These are phyloP conservation scores for Hesperophylax magnus DNA, from an alignment of 1,140 invertebrate genomes.

Conservation along the genomic window DNA sequence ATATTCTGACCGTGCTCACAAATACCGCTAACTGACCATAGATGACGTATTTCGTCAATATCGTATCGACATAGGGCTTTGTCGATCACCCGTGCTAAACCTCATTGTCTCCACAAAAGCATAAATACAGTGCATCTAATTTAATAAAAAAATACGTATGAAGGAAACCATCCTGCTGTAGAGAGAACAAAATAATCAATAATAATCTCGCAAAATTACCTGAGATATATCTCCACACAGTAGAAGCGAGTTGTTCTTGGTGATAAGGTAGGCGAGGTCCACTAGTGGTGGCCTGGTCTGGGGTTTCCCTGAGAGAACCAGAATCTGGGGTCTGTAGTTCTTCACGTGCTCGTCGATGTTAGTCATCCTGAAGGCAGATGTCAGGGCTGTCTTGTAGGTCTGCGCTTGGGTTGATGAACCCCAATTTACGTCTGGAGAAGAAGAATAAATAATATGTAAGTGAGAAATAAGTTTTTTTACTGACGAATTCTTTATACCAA, in stretches of 20 bases:
- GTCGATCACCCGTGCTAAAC: too few relatives aligned
- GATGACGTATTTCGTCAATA: too few relatives aligned
- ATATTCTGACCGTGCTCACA: too few relatives aligned
- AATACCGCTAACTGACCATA: too few relatives aligned
- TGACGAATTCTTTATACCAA: too few relatives aligned
- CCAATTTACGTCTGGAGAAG: slow-evolving; percentile 92
- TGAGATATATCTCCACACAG: slow-evolving; percentile 90
- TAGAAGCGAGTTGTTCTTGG: slow-evolving; percentile 93
- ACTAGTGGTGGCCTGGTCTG: slow-evolving; percentile 87
- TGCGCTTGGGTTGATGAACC: slow-evolving; percentile 97
- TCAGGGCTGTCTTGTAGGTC: slow-evolving; percentile 92
- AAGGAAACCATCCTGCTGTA: too few relatives aligned
- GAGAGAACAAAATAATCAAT: too few relatives aligned
- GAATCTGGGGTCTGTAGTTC: slow-evolving; percentile 93
- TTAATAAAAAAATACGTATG: too few relatives aligned
- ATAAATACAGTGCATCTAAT: too few relatives aligned
- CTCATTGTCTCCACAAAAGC: too few relatives aligned
- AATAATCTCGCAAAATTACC: slow-evolving; percentile 69
- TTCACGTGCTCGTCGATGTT: slow-evolving; percentile 95
- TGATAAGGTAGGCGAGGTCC: slow-evolving; percentile 92
- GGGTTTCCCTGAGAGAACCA: slow-evolving; percentile 89
- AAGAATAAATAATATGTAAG: background rate
- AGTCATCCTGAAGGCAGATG: slow-evolving; percentile 85
- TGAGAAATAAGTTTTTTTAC: too few relatives aligned
- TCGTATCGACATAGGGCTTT: too few relatives aligned